These are phyloP conservation scores for Heliconius hewitsoni DNA, from an alignment of 1,140 invertebrate genomes.

Conservation along the genomic window DNA sequence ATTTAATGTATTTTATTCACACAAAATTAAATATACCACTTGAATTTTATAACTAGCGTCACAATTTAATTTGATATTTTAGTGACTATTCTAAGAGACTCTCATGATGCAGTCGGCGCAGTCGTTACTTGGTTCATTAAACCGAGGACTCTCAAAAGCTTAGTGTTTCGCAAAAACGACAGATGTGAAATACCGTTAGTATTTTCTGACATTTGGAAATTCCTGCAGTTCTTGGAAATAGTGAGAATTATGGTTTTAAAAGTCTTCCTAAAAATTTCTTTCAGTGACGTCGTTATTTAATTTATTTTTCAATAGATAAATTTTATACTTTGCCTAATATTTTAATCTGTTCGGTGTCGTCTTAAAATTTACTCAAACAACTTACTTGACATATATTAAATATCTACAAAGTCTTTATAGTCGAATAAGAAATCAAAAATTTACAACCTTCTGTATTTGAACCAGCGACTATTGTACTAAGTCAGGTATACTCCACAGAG, in stretches of 20 bases:
- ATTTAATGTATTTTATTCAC: not conserved
- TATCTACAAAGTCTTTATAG: no score
- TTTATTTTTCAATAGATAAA: no score
- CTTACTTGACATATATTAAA: no score
- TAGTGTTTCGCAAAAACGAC: constrained; percentile 20
- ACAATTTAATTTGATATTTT: constrained; percentile 27
- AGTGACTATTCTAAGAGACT: constrained; percentile 21
- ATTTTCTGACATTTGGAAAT: not conserved
- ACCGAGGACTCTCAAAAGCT: constrained; percentile 50
- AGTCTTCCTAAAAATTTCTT: not conserved
- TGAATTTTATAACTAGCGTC: not conserved
- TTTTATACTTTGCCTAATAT: no score
- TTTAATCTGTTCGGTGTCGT: no score
- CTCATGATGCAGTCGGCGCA: constrained; percentile 44
- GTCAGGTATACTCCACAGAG: no score
- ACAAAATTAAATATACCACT: not conserved
- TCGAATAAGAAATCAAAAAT: no score
- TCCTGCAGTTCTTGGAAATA: not conserved
- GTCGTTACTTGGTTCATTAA: constrained; percentile 71
- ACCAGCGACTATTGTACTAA: no score
- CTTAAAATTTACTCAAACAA: no score
- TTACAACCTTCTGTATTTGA: no score
- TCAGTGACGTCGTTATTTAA: no score
- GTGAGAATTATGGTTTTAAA: not conserved
- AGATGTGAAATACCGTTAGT: constrained; percentile 7